Evolutionary conservation across 2,113 vertebrate genomes (phyloP).

Genomic region (Arizona elegans): DNA sequence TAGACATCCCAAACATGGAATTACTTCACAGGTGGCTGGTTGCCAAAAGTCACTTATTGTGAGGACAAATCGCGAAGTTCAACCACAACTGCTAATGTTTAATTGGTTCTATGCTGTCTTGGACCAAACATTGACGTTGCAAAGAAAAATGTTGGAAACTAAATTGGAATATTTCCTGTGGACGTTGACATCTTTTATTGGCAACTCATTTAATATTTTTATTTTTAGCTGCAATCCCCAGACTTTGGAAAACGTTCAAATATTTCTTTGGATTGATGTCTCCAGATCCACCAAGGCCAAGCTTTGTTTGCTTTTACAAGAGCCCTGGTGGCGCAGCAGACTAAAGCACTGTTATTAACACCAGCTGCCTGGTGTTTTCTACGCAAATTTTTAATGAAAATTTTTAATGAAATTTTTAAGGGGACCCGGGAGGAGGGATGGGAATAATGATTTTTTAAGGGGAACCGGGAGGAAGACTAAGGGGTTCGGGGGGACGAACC

Average conservation of each 20-base stretch:
- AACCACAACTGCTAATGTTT: neutral
- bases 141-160: neutral
- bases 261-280: neutral
- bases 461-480: too few relatives aligned
- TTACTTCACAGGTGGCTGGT: neutral
- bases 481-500: too few relatives aligned
- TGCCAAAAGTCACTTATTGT: neutral
- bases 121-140: neutral
- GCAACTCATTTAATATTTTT: neutral
- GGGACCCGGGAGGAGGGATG: too few relatives aligned
- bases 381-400: too few relatives aligned
- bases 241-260: neutral
- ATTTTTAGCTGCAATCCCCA: neutral
- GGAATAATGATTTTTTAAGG: too few relatives aligned
- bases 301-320: neutral
- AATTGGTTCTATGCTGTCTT: neutral
- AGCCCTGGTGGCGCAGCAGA: too few relatives aligned
- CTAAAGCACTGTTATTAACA: too few relatives aligned
- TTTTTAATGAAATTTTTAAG: too few relatives aligned
- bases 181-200: neutral
- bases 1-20: neutral
- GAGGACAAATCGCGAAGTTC: fast-evolving
- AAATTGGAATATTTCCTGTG: neutral
- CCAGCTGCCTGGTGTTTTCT: too few relatives aligned
- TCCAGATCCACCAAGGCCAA: neutral